These are phyloP conservation scores for Bambusicola thoracicus DNA, from an alignment of 2,113 vertebrate species.

Conservation along the genomic window DNA sequence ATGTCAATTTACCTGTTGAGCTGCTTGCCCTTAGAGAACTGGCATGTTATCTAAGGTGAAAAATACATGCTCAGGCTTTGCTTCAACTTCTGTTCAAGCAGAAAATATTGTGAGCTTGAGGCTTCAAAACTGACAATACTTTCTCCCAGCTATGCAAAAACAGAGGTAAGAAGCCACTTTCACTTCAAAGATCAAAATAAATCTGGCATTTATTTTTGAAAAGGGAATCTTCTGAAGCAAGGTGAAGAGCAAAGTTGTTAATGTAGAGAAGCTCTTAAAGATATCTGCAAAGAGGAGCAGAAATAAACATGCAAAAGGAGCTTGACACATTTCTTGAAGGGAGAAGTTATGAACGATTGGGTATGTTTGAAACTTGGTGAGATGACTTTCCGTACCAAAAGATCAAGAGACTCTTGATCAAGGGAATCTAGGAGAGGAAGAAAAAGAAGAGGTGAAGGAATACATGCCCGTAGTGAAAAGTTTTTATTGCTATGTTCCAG, in stretches of 20 bases:
- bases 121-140: conserved; percentile 18
- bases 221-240: conserved; percentile 14
- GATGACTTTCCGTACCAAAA: not conserved
- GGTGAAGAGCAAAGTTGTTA: not conserved
- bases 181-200: not conserved
- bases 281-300: not conserved
- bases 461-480: not conserved
- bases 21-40: not conserved
- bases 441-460: conserved; percentile 16
- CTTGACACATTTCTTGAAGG: not conserved
- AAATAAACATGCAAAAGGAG: conserved; percentile 34
- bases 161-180: conserved; percentile 1
- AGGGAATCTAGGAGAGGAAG: not conserved
- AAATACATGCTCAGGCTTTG: not conserved
- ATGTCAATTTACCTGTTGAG: not conserved
- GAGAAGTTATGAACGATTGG: not conserved
- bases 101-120: not conserved
- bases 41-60: not conserved
- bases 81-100: conserved; percentile 5
- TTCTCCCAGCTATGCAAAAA: not conserved
- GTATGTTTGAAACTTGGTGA: conserved; percentile 7
- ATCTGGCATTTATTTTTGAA: conserved; percentile 2
- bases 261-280: not conserved
- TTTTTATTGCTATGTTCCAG: not conserved
- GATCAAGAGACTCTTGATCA: conserved; percentile 59